These are phyloP conservation scores for Tor tambroides DNA, from an alignment of 2,113 vertebrate species.

Conservation along the genomic window DNA sequence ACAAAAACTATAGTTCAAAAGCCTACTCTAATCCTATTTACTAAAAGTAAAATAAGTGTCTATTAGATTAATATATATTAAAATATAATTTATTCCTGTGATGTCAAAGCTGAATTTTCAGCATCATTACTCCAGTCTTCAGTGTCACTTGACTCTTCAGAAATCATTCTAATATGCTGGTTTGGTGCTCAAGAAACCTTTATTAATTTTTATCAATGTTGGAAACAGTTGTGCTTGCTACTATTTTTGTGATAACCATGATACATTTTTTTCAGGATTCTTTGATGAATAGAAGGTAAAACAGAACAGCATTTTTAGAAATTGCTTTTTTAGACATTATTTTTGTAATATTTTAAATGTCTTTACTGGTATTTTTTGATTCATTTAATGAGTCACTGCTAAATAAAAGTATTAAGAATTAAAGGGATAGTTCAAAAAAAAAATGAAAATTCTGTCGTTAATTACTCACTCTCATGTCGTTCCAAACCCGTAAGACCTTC, in stretches of 20 bases:
- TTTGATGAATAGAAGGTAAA: too few relatives aligned
- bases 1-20: not conserved
- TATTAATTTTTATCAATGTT: not conserved
- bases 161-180: not conserved
- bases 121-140: not conserved
- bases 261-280: too few relatives aligned
- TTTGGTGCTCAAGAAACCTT: not conserved
- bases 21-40: not conserved
- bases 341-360: too few relatives aligned
- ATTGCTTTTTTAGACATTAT: too few relatives aligned
- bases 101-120: not conserved
- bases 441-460: too few relatives aligned
- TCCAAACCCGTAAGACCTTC: too few relatives aligned
- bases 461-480: too few relatives aligned
- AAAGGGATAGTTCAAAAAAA: too few relatives aligned
- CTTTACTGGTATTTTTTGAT: conserved; percentile 2
- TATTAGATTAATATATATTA: not conserved
- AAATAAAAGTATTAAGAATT: not conserved
- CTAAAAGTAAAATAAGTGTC: not conserved
- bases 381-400: not conserved
- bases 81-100: too few relatives aligned
- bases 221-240: too few relatives aligned
- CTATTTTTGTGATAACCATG: too few relatives aligned
- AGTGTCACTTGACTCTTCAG: not conserved
- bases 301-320: too few relatives aligned